phyloP scores from a whole-genome alignment of 2,888 invertebrate species.

The Brachyptera putata region DNA sequence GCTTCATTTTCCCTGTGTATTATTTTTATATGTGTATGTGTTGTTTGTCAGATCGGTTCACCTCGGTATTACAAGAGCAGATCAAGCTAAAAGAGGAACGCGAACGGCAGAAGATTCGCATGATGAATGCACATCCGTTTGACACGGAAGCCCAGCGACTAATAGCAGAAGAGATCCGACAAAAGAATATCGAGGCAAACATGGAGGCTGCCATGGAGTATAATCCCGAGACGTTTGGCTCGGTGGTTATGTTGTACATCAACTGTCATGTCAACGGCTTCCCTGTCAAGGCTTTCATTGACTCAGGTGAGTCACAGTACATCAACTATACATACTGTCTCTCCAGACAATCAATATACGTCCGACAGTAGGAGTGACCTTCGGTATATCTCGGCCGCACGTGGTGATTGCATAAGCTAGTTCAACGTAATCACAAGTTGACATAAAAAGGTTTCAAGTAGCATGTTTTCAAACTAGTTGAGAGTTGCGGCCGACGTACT shows the following conservation, averaged over 20 bases:
- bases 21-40: too few relatives aligned
- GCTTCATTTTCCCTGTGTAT: too few relatives aligned
- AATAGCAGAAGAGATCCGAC: conserved; percentile 93
- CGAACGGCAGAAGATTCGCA: conserved; percentile 75
- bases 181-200: conserved; percentile 94
- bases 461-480: too few relatives aligned
- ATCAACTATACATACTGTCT: too few relatives aligned
- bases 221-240: conserved; percentile 97
- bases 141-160: conserved; percentile 91
- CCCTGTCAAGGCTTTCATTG: conserved; percentile 97
- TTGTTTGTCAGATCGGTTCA: conserved; percentile 49
- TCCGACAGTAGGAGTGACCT: too few relatives aligned
- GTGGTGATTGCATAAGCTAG: too few relatives aligned
- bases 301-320: conserved; percentile 67
- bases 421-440: too few relatives aligned
- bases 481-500: too few relatives aligned
- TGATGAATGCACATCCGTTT: conserved; percentile 92
- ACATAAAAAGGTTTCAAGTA: too few relatives aligned
- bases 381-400: too few relatives aligned
- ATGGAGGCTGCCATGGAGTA: conserved; percentile 99
- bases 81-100: conserved; percentile 75
- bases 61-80: conserved; percentile 74
- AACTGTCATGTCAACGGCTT: conserved; percentile 95
- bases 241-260: conserved; percentile 96
- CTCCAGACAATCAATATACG: too few relatives aligned